These are phyloP conservation scores for Strigamia crassipes DNA, from an alignment of 2,888 invertebrate species.

Conservation along the genomic window DNA sequence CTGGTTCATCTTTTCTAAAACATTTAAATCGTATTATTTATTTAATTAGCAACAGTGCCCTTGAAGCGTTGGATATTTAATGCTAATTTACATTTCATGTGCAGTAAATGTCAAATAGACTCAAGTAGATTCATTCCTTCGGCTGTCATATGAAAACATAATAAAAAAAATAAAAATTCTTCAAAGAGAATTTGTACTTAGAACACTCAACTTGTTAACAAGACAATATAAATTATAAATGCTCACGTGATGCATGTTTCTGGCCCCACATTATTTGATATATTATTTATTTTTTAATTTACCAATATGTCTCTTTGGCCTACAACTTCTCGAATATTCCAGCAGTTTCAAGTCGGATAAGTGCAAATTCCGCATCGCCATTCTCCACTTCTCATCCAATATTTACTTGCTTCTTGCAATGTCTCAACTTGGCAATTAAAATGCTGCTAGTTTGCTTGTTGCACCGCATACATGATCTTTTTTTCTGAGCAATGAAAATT, in stretches of 20 bases:
- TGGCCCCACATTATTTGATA: background rate
- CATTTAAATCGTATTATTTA: too few relatives aligned
- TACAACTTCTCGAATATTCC: background rate
- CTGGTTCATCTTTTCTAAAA: too few relatives aligned
- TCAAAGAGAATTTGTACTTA: background rate
- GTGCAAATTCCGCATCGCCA: constrained; percentile 26
- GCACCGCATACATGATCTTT: background rate
- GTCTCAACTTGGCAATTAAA: constrained; percentile 24
- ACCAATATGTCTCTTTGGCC: background rate
- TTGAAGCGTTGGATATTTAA: too few relatives aligned
- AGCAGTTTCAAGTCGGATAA: constrained; percentile 25
- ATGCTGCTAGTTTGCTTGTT: constrained; percentile 2
- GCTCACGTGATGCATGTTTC: background rate
- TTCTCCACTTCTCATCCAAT: constrained; percentile 32
- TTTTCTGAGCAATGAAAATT: constrained; percentile 4
- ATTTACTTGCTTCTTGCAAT: background rate
- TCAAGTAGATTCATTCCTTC: too few relatives aligned
- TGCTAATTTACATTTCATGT: too few relatives aligned
- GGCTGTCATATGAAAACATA: too few relatives aligned
- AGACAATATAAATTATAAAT: background rate
- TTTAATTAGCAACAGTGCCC: too few relatives aligned
- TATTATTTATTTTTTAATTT: constrained; percentile 24
- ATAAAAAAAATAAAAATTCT: too few relatives aligned
- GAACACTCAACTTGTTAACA: background rate
- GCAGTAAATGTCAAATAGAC: too few relatives aligned